Base-by-base conservation (phyloP, 1,140 invertebrate genomes). In the Drosophila nikananu region DNA sequence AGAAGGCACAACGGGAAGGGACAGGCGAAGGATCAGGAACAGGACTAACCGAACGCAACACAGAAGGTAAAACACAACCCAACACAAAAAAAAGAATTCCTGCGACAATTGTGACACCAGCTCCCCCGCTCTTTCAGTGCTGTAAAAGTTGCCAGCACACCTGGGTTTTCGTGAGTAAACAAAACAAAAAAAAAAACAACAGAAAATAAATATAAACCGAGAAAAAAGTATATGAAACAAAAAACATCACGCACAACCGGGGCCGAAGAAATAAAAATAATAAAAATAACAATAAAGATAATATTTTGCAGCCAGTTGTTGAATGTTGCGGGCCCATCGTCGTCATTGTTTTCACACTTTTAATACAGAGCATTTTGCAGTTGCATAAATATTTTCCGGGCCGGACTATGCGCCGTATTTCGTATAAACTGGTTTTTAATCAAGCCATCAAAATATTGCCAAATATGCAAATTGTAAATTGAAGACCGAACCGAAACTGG, bases 261-360 rank as follows among this genome's bases (percentile, higher is more conserved):
- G 30, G 21, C 49, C 62, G 30, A 80, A 39, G 65, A 61, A 64
- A 51, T 70, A 70, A 35, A 57, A 58, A 80, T 42, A 77, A 66
- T 61, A 78, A 74, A 80, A 74, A 83, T 54, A 68, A 77, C 79
- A 67, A 77, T 71, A 71, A 54, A 78, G 67, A 84, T 84, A 81
- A 84, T 89, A 90, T 89, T 84, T 90, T 76, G 63, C 68, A 49
- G 42, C 49, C 68, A 74, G 58, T 77, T 72, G 65, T 63, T 79
- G 52, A 51, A 32, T 61, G 51, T 48, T 51, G 64, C 32, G 19
- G n/a, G 15, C 32, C 55, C 62, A 46, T 41, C 42, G 55, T 23
- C 63, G 54, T 21, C 44, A 19, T 66, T 66, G 75, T 70, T 83
- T 67, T 80, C 63, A 58, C 60, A 77, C 57, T 73, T 51, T 82